phyloP scores from a whole-genome alignment of 1,140 invertebrate species.

The Stegodyphus dumicola region DNA sequence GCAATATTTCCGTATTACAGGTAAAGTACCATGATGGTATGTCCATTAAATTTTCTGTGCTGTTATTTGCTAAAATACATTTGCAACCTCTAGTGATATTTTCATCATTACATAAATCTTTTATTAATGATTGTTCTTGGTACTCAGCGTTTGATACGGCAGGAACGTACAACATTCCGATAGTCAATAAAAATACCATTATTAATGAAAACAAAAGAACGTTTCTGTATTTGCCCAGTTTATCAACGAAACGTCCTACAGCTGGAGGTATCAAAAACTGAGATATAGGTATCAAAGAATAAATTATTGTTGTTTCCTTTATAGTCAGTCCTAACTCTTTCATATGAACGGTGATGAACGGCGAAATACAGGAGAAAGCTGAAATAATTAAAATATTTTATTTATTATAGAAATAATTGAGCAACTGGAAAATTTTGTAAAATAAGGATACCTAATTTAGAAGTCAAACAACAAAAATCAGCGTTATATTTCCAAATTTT shows the following conservation, averaged over 20 bases:
- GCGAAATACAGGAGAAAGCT: conserved; percentile 82
- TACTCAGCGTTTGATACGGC: not conserved
- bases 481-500: too few relatives aligned
- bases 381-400: too few relatives aligned
- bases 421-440: too few relatives aligned
- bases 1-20: too few relatives aligned
- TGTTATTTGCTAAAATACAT: not conserved
- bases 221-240: conserved; percentile 82
- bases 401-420: too few relatives aligned
- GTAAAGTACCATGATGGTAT: not conserved
- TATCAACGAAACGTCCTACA: conserved; percentile 82
- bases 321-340: conserved; percentile 83
- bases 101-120: not conserved
- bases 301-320: conserved; percentile 86
- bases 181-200: conserved; percentile 75
- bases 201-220: conserved; percentile 75
- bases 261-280: conserved; percentile 82
- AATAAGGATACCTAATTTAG: too few relatives aligned
- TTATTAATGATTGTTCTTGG: not conserved
- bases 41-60: too few relatives aligned
- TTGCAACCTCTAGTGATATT: not conserved
- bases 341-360: conserved; percentile 88
- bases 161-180: conserved; percentile 75
- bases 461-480: too few relatives aligned
- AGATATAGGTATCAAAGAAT: conserved; percentile 81